A percentile compares a stretch with the other conserved stretches of the same genome.
Evolutionary conservation across 2,797 vertebrate genomes (phyloP).

Genomic region (Erpetoichthys calabaricus): DNA sequence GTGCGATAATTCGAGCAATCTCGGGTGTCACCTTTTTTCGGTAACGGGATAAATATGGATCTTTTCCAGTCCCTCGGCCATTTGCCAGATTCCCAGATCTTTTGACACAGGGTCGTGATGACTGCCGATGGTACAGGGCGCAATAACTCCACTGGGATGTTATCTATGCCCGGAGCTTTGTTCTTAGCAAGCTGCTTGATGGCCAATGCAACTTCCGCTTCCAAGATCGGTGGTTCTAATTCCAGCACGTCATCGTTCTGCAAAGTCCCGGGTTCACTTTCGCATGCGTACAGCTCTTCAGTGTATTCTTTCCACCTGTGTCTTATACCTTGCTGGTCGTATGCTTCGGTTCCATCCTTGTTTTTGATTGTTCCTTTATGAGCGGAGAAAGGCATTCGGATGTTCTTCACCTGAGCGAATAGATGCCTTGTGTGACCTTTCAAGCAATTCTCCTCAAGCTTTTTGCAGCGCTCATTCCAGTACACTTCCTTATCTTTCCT

Average conservation of each 20-base stretch:
- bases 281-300: not conserved
- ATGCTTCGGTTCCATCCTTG: not conserved
- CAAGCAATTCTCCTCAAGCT: not conserved
- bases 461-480: not conserved
- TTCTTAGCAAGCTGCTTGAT: not conserved
- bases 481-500: not conserved
- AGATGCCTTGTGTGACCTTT: not conserved
- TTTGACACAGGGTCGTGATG: not conserved
- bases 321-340: not conserved
- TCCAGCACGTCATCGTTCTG: not conserved
- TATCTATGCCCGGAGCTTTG: not conserved
- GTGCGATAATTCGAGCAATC: conserved; percentile 3
- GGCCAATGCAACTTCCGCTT: not conserved
- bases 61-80: not conserved
- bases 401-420: not conserved
- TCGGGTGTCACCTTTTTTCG: not conserved
- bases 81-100: not conserved
- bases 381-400: not conserved
- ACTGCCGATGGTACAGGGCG: not conserved
- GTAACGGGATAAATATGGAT: not conserved
- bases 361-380: not conserved
- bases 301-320: not conserved
- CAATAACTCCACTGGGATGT: not conserved
- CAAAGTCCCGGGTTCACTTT: not conserved
- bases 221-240: not conserved